These are phyloP conservation scores for Palythoa grandis DNA, from an alignment of 92 coral and sea anemone species.

Conservation along the genomic window DNA sequence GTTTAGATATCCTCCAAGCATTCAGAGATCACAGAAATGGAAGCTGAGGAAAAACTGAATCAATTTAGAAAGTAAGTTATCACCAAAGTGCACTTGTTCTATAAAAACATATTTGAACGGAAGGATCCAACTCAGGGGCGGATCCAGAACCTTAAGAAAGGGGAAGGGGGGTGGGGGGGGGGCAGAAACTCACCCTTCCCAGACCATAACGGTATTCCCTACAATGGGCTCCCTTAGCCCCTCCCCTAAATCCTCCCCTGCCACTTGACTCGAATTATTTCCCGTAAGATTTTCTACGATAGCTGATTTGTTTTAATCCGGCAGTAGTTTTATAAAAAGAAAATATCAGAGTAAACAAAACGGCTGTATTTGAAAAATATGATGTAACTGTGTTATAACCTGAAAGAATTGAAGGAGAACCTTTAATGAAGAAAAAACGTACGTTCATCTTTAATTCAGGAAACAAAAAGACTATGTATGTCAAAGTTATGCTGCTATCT, in stretches of 20 bases:
- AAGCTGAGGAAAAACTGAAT: slow-evolving; percentile 45
- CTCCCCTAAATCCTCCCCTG: no score
- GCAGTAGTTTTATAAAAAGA: no score
- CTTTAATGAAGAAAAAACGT: background rate
- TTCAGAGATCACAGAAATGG: slow-evolving; percentile 50
- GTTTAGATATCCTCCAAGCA: slow-evolving; percentile 31
- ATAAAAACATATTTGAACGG: background rate
- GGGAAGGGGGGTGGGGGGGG: no score
- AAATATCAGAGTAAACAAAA: no score
- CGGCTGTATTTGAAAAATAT: no score
- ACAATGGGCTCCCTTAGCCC: no score
- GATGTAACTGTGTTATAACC: background rate
- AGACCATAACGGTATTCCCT: no score
- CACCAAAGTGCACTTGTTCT: background rate
- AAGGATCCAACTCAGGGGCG: background rate
- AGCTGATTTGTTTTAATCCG: no score
- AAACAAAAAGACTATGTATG: slow-evolving; percentile 47
- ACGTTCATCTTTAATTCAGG: slow-evolving; percentile 6
- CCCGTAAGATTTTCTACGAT: no score
- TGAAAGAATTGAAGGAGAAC: background rate
- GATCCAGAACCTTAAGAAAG: no score
- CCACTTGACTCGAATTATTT: no score
- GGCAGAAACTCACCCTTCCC: no score
- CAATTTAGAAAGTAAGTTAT: slow-evolving; percentile 45
- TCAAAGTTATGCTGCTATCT: slow-evolving; percentile 54